phyloP scores from a whole-genome alignment of 2,888 invertebrate genomes.

The Notodonta dromedarius region DNA sequence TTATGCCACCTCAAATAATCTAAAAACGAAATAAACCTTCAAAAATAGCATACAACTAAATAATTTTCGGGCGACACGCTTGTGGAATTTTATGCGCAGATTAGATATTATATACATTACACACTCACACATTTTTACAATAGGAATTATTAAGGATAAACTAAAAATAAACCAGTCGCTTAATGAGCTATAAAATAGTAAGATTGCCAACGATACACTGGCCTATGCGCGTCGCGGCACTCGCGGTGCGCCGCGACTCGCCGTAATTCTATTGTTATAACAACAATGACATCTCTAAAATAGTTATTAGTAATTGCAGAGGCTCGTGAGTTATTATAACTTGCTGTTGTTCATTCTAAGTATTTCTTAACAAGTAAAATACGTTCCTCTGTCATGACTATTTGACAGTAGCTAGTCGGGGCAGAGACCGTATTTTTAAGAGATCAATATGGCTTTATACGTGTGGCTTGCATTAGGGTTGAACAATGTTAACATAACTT shows the following conservation, averaged over 20 bases:
- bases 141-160: slow-evolving; percentile 78
- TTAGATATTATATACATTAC: slow-evolving; percentile 74
- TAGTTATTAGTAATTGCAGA: slow-evolving; percentile 65
- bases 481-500: slow-evolving; percentile 57
- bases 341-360: slow-evolving; percentile 67
- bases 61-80: slow-evolving; percentile 57
- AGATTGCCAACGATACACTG: slow-evolving; percentile 81
- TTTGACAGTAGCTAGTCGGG: slow-evolving; percentile 25
- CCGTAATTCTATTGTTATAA: slow-evolving; percentile 52
- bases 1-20: slow-evolving; percentile 47
- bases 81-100: slow-evolving; percentile 65
- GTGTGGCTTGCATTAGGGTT: slow-evolving; percentile 61
- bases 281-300: slow-evolving; percentile 63
- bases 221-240: slow-evolving; percentile 56
- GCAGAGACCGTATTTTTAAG: slow-evolving; percentile 63
- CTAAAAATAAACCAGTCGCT: slow-evolving; percentile 82
- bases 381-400: slow-evolving; percentile 52
- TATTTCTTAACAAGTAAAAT: slow-evolving; percentile 72
- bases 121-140: slow-evolving; percentile 81
- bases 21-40: slow-evolving; percentile 48
- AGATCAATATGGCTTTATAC: slow-evolving; percentile 80
- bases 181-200: slow-evolving; percentile 79
- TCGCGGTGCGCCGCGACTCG: slow-evolving; percentile 42
- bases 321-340: slow-evolving; percentile 65
- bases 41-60: slow-evolving; percentile 60